These are phyloP conservation scores for Sus cebifrons DNA, from an alignment of 2,797 vertebrate species.

Conservation along the genomic window DNA sequence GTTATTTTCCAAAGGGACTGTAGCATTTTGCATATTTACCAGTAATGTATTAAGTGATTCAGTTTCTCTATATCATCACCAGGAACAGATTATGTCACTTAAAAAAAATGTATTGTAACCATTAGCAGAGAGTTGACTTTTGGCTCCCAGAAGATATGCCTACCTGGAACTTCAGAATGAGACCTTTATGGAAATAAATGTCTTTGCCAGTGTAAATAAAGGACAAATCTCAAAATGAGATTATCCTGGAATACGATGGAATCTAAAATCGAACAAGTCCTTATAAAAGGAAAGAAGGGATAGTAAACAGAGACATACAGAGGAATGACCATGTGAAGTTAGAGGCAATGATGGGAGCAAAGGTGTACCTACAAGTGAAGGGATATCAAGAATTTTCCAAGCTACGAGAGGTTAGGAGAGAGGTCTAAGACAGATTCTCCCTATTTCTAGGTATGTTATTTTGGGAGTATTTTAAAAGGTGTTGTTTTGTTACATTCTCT, in stretches of 20 bases:
- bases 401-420: no score
- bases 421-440: no score
- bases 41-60: no score
- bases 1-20: not conserved
- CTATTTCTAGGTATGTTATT: no score
- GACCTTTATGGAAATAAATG: not conserved
- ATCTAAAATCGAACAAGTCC: not conserved
- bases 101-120: not conserved
- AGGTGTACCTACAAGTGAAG: no score
- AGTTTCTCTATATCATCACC: not conserved
- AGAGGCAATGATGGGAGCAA: no score
- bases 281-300: not conserved
- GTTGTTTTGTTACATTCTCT: no score
- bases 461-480: no score
- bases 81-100: not conserved
- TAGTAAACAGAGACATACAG: not conserved
- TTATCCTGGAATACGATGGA: not conserved
- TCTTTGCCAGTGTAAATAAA: not conserved
- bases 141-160: not conserved
- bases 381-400: not conserved
- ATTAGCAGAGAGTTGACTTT: not conserved
- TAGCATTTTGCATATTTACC: not conserved
- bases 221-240: not conserved
- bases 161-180: not conserved
- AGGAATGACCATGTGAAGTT: not conserved